These are phyloP conservation scores for Ammodytes dubius DNA, from an alignment of 2,113 vertebrate species.

Conservation along the genomic window DNA sequence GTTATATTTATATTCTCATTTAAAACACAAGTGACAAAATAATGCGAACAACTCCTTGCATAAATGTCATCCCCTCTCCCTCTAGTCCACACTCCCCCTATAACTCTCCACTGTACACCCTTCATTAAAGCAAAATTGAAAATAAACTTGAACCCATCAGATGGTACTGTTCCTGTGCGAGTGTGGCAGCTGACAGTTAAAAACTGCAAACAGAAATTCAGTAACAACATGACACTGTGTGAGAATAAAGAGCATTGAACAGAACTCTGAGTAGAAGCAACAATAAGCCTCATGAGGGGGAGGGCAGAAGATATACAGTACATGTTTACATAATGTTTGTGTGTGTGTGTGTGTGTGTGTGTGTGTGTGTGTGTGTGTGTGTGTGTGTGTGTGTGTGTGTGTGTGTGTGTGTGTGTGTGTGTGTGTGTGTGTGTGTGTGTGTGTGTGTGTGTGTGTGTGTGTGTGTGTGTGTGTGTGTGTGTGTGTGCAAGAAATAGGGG, in stretches of 20 bases:
- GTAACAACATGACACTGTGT: constrained; percentile 56
- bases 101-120: constrained; percentile 28
- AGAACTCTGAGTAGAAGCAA: constrained; percentile 33
- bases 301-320: neutral
- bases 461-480: neutral
- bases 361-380: neutral
- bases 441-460: neutral
- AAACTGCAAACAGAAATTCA: constrained; percentile 64
- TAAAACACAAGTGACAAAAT: constrained; percentile 33
- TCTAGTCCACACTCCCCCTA: constrained; percentile 38
- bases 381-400: neutral
- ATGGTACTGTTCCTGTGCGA: constrained; percentile 40
- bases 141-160: constrained; percentile 57
- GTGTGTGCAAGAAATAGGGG: neutral
- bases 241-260: constrained; percentile 36
- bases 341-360: neutral
- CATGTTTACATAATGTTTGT: neutral
- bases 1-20: neutral
- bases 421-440: neutral
- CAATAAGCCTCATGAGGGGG: constrained; percentile 1
- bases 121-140: constrained; percentile 43
- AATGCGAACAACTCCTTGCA: constrained; percentile 26
- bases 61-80: constrained; percentile 8
- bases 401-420: neutral
- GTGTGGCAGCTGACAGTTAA: constrained; percentile 68